phyloP scores from a whole-genome alignment of 2,888 invertebrate species.

The Tipula lateralis region DNA sequence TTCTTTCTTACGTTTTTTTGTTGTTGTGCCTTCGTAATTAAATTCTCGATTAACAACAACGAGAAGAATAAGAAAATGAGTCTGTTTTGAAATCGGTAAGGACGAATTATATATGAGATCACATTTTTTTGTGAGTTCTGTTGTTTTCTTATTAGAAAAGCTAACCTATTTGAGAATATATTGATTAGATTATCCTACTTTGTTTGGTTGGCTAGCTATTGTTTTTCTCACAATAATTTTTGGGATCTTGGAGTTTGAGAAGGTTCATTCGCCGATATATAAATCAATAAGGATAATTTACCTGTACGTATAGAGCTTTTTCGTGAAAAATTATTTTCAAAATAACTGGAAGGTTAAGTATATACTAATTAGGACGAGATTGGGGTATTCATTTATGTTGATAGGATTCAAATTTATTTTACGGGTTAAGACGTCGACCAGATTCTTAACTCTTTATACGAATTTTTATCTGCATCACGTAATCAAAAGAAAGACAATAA shows the following conservation, averaged over 20 bases:
- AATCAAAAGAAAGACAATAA: too few species aligned
- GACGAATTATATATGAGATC: constrained; percentile 3
- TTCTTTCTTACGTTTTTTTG: background rate
- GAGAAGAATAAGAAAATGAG: background rate
- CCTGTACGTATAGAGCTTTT: background rate
- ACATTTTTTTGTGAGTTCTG: background rate
- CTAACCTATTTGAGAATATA: constrained; percentile 3
- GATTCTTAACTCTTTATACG: too few species aligned
- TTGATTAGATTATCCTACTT: background rate
- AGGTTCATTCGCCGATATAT: background rate
- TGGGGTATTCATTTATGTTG: too few species aligned
- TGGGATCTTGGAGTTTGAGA: background rate
- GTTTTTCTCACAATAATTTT: background rate
- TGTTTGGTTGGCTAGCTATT: background rate
- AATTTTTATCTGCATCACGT: too few species aligned
- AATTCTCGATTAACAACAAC: constrained; percentile 1
- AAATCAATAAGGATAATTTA: background rate
- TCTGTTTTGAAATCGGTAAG: constrained; percentile 11
- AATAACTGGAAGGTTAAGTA: background rate
- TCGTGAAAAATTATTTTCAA: background rate
- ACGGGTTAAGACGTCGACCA: too few species aligned
- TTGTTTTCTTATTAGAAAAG: background rate
- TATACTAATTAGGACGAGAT: background rate
- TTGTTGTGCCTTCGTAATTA: background rate
- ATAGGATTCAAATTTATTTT: too few species aligned